Percentiles rank a stretch among this genome's conserved stretches.
phyloP scores from a whole-genome alignment of 2,888 invertebrate species.

The Corbicula japonica region DNA sequence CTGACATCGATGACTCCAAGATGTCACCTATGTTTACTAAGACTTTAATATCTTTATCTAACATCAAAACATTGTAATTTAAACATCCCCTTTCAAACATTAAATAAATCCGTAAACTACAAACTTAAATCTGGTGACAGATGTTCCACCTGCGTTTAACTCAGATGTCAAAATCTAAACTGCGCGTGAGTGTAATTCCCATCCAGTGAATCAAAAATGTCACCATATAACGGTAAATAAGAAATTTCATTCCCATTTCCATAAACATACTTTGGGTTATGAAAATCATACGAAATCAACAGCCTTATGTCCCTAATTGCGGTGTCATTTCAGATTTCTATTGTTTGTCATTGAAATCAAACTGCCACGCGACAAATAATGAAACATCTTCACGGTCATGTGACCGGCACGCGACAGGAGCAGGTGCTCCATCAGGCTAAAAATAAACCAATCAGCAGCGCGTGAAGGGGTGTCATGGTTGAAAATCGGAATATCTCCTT shows the following conservation, averaged over 20 bases:
- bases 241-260: conserved; percentile 15
- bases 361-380: conserved; percentile 67
- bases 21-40: no score
- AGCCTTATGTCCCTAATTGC: conserved; percentile 21
- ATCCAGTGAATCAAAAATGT: conserved; percentile 20
- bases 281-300: conserved; percentile 17
- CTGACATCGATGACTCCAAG: no score
- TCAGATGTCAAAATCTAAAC: no score
- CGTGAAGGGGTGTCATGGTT: conserved; percentile 56
- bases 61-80: no score
- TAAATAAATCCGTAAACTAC: no score
- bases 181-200: no score
- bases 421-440: conserved; percentile 62
- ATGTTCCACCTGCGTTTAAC: conserved; percentile 18
- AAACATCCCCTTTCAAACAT: no score
- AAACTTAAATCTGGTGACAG: not conserved
- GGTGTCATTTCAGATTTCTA: conserved; percentile 55
- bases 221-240: conserved; percentile 51
- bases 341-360: conserved; percentile 59
- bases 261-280: conserved; percentile 18
- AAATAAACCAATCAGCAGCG: conserved; percentile 49
- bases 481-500: conserved; percentile 42
- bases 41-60: no score
- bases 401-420: conserved; percentile 66
- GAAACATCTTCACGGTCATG: conserved; percentile 58